Conservation (phyloP, 2,113 vertebrate species). For the Anguilla rostrata region DNA sequence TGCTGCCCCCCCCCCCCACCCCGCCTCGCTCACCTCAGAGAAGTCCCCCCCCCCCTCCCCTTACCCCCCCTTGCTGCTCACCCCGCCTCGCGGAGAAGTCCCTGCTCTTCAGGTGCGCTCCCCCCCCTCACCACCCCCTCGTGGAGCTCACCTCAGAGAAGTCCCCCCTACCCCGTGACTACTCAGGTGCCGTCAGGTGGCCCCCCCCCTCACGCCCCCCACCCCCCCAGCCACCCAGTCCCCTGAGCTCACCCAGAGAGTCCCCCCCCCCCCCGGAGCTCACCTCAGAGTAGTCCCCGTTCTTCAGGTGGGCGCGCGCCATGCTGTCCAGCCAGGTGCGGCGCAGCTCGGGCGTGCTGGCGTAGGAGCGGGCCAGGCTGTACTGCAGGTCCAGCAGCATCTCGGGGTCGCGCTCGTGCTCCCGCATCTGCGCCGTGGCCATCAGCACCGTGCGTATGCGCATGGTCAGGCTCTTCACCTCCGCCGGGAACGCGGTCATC, state of each 20-base stretch:
- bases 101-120: no score
- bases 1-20: no score
- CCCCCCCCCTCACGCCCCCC: no score
- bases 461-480: conserved; percentile 95
- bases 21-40: no score
- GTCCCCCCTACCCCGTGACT: no score
- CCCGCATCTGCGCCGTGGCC: conserved; percentile 97
- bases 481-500: conserved; percentile 87
- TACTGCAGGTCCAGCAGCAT: conserved; percentile 96
- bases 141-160: no score
- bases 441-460: conserved; percentile 95
- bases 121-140: no score
- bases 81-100: no score
- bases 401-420: conserved; percentile 93
- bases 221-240: not conserved
- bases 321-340: conserved; percentile 97
- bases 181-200: no score
- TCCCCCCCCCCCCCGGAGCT: conserved; percentile 5
- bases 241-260: no score
- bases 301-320: conserved; percentile 93
- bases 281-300: conserved; percentile 94
- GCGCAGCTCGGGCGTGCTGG: conserved; percentile 92
- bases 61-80: no score
- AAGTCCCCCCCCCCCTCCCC: no score
- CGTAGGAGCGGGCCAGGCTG: conserved; percentile 94